Base-by-base conservation (phyloP, 2,888 invertebrate species). In the Kuschelorhynchus macadamiae region DNA sequence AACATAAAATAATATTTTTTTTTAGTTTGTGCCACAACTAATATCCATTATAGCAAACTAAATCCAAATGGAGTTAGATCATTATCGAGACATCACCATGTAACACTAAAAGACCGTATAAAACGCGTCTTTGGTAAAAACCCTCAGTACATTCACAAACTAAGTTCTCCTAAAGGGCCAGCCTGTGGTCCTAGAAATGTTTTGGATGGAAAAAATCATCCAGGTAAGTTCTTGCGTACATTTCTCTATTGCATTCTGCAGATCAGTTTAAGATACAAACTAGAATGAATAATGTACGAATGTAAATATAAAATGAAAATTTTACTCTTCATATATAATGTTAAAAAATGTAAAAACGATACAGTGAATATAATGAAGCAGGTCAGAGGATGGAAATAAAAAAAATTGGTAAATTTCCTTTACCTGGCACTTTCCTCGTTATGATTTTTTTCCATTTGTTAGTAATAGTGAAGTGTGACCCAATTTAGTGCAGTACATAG, bases 1-100 rank as follows among this genome's bases (percentile, higher is more conserved):
- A 12, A 36, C 14, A 36, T 36, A 57, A 36, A 16, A 1, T 14
- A 25, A 7, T 30, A 17, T 5, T 56, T 16, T 21, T 59, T 73
- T 72, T 61, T 47, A 75, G 74, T 74, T 21, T 71, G 71, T 41
- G 14, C 47, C 11, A 71, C 71, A 18, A 74, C 77, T 16, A 79
- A 75, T 60, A 76, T 80, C 2, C 81, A 81, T 44, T 83, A 83
- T 67, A 81, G 80, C 55, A 81, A 81, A 73, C 67, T 83, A 50
- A 77, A 76, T 25, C 73, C 74, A 57, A 70, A 66, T 39, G 11
- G 55, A 11, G 55, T 36, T 33, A 63, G 68, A 69, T 36, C 67
- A 52, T 18, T 66, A 16, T 33, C 61, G 3, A 71, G 41, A 30
- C 46, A 57, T 7, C 53, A 41, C 14, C 65, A 67, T 9, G 49